These are phyloP conservation scores for Urocyon cinereoargenteus DNA, from an alignment of 2,797 vertebrate species.

Conservation along the genomic window DNA sequence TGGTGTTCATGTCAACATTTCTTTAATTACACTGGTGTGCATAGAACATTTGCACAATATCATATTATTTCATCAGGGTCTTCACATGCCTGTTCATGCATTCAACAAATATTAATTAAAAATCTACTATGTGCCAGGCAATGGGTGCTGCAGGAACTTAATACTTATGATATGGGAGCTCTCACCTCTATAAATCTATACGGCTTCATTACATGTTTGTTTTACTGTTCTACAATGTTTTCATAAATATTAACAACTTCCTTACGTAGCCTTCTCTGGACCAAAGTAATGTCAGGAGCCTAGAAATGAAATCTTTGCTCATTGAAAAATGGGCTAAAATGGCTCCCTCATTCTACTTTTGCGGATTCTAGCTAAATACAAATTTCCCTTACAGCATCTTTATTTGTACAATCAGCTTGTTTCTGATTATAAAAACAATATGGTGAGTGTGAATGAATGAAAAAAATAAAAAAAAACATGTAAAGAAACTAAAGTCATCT, in stretches of 20 bases:
- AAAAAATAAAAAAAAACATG: not conserved
- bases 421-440: conserved; percentile 10
- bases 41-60: not conserved
- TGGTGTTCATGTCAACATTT: not conserved
- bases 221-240: not conserved
- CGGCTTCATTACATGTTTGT: not conserved
- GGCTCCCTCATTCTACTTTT: not conserved
- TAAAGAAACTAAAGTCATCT: not conserved
- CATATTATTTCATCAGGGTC: not conserved
- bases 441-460: not conserved
- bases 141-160: not conserved
- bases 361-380: not conserved
- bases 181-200: not conserved
- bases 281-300: not conserved
- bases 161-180: not conserved
- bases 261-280: not conserved
- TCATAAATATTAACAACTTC: not conserved
- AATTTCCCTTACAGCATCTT: not conserved
- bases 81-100: not conserved
- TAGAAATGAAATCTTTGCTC: not conserved
- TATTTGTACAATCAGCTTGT: not conserved
- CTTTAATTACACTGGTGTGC: not conserved
- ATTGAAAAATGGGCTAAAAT: not conserved
- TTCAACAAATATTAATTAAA: not conserved
- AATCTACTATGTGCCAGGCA: not conserved